phyloP scores from a whole-genome alignment of 2,113 vertebrate species.

The Muscicapa adusta region DNA sequence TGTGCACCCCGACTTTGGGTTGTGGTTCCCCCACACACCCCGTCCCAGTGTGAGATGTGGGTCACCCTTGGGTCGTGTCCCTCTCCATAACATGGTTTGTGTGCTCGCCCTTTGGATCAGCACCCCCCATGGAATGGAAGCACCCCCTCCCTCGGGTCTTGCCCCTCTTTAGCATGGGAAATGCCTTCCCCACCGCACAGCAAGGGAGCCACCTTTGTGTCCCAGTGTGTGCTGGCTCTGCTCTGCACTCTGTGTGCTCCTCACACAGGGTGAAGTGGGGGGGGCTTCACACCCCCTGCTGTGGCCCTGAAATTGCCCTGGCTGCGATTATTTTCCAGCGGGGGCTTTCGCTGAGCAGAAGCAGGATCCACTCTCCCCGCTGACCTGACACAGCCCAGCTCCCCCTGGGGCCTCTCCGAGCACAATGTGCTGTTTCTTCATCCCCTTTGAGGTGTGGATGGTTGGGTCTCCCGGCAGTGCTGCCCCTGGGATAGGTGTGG shows the following conservation, averaged over 20 bases:
- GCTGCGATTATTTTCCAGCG: background rate
- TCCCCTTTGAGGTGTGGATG: background rate
- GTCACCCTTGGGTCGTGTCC: rapidly evolving
- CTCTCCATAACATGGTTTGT: background rate
- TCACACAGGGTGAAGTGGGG: rapidly evolving
- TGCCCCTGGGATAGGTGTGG: background rate
- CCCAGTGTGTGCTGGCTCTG: rapidly evolving
- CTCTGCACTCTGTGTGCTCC: background rate
- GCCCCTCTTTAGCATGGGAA: too few species aligned
- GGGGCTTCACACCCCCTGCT: background rate
- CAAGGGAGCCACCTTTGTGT: background rate
- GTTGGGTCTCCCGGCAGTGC: rapidly evolving
- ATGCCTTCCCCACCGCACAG: rapidly evolving
- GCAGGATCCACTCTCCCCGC: background rate
- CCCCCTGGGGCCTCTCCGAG: background rate
- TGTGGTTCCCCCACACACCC: rapidly evolving
- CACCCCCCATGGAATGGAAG: rapidly evolving
- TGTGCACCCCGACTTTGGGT: too few species aligned
- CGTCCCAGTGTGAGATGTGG: background rate
- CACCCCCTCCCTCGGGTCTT: background rate
- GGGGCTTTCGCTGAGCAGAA: background rate
- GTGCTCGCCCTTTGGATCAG: background rate
- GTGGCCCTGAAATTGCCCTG: rapidly evolving
- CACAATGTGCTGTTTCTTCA: rapidly evolving
- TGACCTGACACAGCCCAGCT: background rate